These are phyloP conservation scores for Forpus xanthops DNA, from an alignment of 2,797 vertebrate species.

Conservation along the genomic window DNA sequence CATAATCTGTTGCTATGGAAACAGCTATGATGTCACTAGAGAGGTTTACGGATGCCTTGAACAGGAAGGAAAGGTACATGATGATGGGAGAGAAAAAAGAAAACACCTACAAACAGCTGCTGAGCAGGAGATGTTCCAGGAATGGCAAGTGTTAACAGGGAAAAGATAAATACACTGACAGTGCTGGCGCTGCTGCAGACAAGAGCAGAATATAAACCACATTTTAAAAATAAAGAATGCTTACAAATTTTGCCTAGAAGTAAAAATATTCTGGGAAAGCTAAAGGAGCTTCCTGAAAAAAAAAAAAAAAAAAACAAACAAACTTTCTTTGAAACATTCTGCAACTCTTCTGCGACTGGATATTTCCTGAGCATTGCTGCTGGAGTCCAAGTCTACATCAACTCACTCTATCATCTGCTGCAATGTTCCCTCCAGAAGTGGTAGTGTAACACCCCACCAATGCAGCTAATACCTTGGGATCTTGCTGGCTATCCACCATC, in stretches of 20 bases:
- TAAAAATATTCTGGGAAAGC: constrained; percentile 33
- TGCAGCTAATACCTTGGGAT: neutral
- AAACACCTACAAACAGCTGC: constrained; percentile 55
- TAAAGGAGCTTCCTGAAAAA: constrained; percentile 37
- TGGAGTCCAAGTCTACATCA: neutral
- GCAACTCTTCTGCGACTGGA: constrained; percentile 20
- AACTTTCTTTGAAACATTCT: constrained; percentile 25
- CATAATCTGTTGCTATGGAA: constrained; percentile 75
- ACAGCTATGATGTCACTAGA: constrained; percentile 72
- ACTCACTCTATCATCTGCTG: neutral
- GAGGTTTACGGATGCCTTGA: constrained; percentile 66
- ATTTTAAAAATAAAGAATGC: constrained; percentile 53
- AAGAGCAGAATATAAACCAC: constrained; percentile 18
- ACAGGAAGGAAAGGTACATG: constrained; percentile 67
- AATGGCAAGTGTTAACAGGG: constrained; percentile 36
- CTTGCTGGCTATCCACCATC: neutral
- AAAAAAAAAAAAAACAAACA: neutral
- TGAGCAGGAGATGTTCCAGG: constrained; percentile 37
- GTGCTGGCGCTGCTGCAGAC: constrained; percentile 6
- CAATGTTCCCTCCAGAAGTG: neutral
- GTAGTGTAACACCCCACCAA: neutral
- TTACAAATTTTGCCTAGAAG: constrained; percentile 51
- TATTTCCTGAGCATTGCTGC: constrained; percentile 9
- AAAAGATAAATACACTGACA: constrained; percentile 2
- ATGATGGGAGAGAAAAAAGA: constrained; percentile 19